Evolutionary conservation across 2,113 vertebrate species (phyloP).

Genomic region (Zosterops borbonicus): DNA sequence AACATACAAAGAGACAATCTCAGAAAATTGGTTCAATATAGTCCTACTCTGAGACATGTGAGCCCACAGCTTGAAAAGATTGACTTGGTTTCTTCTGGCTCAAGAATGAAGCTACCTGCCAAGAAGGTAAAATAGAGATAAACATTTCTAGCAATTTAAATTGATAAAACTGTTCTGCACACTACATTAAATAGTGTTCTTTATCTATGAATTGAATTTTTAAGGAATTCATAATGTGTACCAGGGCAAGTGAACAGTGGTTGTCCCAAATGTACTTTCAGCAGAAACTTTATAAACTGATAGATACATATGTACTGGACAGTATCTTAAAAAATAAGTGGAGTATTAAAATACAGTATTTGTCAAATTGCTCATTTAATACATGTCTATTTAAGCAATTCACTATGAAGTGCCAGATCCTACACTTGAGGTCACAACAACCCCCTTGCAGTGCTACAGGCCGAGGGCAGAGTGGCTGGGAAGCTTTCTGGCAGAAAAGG

Average conservation of each 20-base stretch:
- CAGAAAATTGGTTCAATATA: not conserved
- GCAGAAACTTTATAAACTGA: not conserved
- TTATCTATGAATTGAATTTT: not conserved
- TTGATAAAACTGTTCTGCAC: not conserved
- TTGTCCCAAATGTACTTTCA: not conserved
- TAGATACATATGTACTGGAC: no score
- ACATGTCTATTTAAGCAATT: not conserved
- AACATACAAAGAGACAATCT: not conserved
- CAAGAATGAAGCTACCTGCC: not conserved
- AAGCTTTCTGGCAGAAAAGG: not conserved
- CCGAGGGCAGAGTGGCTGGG: not conserved
- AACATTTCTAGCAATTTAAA: not conserved
- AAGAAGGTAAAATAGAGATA: not conserved
- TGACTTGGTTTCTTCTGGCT: not conserved
- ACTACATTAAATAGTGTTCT: not conserved
- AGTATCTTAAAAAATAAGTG: not conserved
- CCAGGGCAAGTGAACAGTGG: not conserved
- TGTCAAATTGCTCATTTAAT: not conserved
- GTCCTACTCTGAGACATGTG: not conserved
- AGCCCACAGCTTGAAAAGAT: not conserved
- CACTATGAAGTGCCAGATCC: not conserved
- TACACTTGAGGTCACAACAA: not conserved
- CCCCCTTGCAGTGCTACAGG: rapidly evolving
- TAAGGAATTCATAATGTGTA: not conserved
- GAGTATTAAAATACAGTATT: not conserved